These are phyloP conservation scores for Habrosyne pyritoides DNA, from an alignment of 2,888 invertebrate genomes.

Conservation along the genomic window DNA sequence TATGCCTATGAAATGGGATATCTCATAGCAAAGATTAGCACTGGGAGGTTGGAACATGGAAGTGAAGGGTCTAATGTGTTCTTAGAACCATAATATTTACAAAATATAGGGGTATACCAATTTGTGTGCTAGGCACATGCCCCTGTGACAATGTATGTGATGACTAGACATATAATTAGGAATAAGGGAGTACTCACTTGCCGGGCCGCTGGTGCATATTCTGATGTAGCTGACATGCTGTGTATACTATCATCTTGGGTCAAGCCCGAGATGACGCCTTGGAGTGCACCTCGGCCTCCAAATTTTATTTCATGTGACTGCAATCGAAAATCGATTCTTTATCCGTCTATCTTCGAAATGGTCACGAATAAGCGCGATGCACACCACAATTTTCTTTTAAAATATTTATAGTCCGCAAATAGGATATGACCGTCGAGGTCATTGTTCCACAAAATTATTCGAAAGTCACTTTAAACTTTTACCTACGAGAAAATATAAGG, in stretches of 20 bases:
- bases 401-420: conserved; percentile 79
- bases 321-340: conserved; percentile 78
- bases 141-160: background rate
- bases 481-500: conserved; percentile 67
- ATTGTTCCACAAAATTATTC: conserved; percentile 73
- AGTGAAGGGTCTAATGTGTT: background rate
- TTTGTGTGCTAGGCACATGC: background rate
- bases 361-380: conserved; percentile 53
- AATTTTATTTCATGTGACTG: conserved; percentile 77
- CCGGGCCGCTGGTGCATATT: conserved; percentile 80
- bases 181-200: conserved; percentile 67
- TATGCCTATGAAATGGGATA: conserved; percentile 1
- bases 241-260: conserved; percentile 82
- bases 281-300: conserved; percentile 77
- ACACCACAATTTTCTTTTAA: conserved; percentile 71
- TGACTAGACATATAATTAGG: conserved; percentile 17
- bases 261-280: conserved; percentile 78
- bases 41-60: conserved; percentile 20
- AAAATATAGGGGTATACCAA: conserved; percentile 9
- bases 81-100: conserved; percentile 21
- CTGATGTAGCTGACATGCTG: conserved; percentile 82
- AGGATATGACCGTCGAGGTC: conserved; percentile 77
- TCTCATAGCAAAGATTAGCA: conserved; percentile 6
- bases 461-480: conserved; percentile 64
- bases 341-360: conserved; percentile 65